Evolutionary conservation across 2,113 vertebrate genomes (phyloP), one percentile per base, ranked within the genome.

Genomic region (Menidia beryllina): DNA sequence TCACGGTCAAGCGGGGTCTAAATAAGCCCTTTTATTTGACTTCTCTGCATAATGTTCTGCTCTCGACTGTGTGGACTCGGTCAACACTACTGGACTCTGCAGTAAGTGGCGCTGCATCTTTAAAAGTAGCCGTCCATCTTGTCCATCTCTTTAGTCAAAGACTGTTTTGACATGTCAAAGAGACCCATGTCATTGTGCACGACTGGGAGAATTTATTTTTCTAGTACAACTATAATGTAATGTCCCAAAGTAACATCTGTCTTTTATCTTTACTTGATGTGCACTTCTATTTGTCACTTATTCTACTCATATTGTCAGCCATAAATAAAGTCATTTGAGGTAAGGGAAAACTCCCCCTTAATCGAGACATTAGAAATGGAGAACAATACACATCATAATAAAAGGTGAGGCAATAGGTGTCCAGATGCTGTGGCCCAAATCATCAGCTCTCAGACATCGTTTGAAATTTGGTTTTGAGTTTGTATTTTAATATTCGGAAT

Each of bases 1-100:
- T 75, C 58, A 52, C 20, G 64, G 53, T 75, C 41, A 39, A 53
- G 1, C 47, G 36, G 48, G 30, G 30, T 34, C 30, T 34, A 34
- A 34, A 34, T 34, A 79, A 61, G 70, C 68, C 70, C 57, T 62
- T 76, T 83, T 24, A 53, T 7, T 43, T 53, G 67, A 72, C 55
- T 50, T 51, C 4, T 41, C 61, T 43, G 74, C 70, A 73, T 64
- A 68, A 73, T 39, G 53, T 41, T 19, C 15, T 12, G 53, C 47
- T 14, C 15, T 7, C 49, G 13, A 50, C 20, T 20, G 13, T 55
- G 10, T 10, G 26, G 13, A 51, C 67, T 21, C 11, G 7, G 67
- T 27, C 21, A 34, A 27, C 49, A 41, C n/a, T 19, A 5, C 23
- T 43, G 2, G 25, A 67, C 52, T 79, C 54, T 58, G 7, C 14